phyloP scores from a whole-genome alignment of 2,113 vertebrate species.

The Petromus typicus region DNA sequence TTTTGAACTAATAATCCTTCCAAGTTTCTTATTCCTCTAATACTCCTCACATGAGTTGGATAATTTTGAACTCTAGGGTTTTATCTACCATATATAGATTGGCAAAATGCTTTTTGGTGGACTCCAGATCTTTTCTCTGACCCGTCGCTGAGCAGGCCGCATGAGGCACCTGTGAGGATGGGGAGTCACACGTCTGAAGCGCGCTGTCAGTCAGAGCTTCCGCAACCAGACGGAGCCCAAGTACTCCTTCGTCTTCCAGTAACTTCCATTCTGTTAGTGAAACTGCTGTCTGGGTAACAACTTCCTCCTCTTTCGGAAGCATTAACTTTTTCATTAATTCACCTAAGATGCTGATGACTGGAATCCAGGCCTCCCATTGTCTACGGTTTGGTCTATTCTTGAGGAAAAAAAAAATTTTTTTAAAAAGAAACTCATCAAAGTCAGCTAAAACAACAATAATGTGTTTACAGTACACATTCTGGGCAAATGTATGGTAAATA shows the following conservation, averaged over 20 bases:
- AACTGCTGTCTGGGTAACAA: slow-evolving; percentile 4
- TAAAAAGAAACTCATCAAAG: background rate
- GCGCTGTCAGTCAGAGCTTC: background rate
- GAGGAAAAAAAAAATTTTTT: background rate
- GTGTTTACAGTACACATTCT: background rate
- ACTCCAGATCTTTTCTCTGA: slow-evolving; percentile 4
- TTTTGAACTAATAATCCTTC: slow-evolving; percentile 28
- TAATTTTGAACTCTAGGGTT: slow-evolving; percentile 18
- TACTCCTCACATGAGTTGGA: background rate
- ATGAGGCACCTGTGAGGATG: background rate
- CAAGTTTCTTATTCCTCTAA: slow-evolving; percentile 37
- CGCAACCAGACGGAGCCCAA: slow-evolving; percentile 6
- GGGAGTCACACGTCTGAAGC: background rate
- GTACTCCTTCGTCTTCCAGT: background rate
- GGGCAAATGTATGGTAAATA: background rate
- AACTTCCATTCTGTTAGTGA: background rate
- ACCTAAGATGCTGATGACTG: slow-evolving; percentile 5
- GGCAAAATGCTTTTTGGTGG: slow-evolving; percentile 17
- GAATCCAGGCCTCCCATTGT: background rate
- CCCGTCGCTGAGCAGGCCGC: background rate
- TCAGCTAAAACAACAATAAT: slow-evolving; percentile 26
- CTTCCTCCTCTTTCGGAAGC: background rate
- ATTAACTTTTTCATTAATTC: background rate
- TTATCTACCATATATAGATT: background rate
- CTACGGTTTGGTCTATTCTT: background rate